These are phyloP conservation scores for Porites lutea DNA, from an alignment of 64 coral and sea anemone species.

Conservation along the genomic window DNA sequence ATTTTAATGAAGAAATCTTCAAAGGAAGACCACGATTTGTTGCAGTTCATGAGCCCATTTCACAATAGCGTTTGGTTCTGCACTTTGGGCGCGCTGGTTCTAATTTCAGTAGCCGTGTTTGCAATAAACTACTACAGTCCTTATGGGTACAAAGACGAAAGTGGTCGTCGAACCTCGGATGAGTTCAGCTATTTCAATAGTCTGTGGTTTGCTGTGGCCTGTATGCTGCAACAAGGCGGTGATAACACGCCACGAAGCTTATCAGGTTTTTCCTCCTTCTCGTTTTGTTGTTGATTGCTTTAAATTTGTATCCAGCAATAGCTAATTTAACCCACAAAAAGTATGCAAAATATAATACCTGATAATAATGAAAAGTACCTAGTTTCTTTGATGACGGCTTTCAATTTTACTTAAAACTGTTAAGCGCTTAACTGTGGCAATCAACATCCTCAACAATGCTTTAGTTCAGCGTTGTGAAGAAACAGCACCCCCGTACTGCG, in stretches of 20 bases:
- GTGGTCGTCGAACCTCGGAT: conserved; percentile 1
- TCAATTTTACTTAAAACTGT: no score
- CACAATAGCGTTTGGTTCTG: conserved; percentile 13
- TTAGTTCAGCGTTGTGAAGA: no score
- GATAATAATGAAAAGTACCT: no score
- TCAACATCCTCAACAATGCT: no score
- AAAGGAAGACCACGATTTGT: background rate
- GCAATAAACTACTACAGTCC: conserved; percentile 56
- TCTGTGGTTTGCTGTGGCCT: conserved; percentile 64
- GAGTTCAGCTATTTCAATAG: conserved; percentile 46
- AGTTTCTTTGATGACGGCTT: no score
- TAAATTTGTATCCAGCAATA: no score
- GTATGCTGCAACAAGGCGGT: conserved; percentile 73
- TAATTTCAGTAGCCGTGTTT: conserved; percentile 10
- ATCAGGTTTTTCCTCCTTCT: conserved; percentile 18
- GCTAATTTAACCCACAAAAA: no score
- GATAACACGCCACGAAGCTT: conserved; percentile 31
- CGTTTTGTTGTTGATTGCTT: no score
- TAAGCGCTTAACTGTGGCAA: no score
- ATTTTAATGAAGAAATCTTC: background rate
- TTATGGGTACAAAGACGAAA: conserved; percentile 48
- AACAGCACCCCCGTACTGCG: no score
- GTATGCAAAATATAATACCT: no score
- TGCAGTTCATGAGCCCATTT: conserved; percentile 55
- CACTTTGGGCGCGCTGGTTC: background rate